Evolutionary conservation across 2,113 vertebrate species (phyloP), one percentile per base, ranked within the genome.

Genomic region (Dendrocopos noguchii): DNA sequence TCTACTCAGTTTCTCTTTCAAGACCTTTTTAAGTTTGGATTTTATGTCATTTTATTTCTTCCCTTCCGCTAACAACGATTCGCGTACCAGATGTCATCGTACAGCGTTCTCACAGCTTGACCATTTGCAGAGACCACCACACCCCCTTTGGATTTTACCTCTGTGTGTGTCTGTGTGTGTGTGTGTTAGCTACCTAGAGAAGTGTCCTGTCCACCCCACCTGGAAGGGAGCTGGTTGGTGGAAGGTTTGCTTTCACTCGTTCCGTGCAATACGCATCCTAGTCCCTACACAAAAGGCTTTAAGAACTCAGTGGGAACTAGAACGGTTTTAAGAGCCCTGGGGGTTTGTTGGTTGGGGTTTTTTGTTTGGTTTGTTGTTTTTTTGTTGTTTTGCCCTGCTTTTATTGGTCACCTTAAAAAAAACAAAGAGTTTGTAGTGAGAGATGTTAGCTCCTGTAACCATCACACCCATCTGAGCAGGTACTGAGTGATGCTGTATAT

Each of bases 381-480:
- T 44, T 42, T 42, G 13, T 42, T 44, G 14, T 44, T 44, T 15
- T 98, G 98, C 97, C 97, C 96, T 97, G 96, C 97, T 97, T 98
- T 98, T 96, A 96, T 98, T 92, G 94, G 97, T 98, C 98, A 98
- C 97, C 97, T 98, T 98, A 44, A 25, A 72, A 65, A 56, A 84
- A 84, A 64, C n/a, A 91, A 94, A 11, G 86, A 75, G 98, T 98
- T 98, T 98, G 98, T 99, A 98, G 98, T 98, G 97, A 97, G 98
- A 98, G 95, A 97, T 94, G 87, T 97, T 98, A 96, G 97, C 97
- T 98, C 98, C 98, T 98, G 96, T 99, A 98, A 98, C 97, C 96
- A 97, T 98, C 99, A 99, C 99, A 84, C 97, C 98, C 98, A 98
- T 99, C 99, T 99, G 99, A 99, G 98, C 99, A 99, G 99, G 99